Percentiles rank a stretch among this genome's conserved stretches.
Conservation (phyloP, 2,888 invertebrate genomes). For the Xylota segnis region DNA sequence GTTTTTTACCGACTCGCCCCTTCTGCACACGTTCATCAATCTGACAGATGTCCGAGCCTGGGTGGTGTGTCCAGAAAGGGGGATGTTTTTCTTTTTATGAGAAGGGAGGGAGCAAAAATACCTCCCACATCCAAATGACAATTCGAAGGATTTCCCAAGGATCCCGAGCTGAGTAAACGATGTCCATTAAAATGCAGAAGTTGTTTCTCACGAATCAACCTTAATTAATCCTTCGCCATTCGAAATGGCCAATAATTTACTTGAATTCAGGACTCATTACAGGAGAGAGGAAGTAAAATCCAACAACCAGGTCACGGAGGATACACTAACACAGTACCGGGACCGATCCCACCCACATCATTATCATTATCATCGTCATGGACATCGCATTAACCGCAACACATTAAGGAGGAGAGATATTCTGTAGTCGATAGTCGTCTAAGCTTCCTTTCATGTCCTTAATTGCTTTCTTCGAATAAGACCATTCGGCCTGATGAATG, state of each 20-base stretch:
- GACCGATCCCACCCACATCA: slow-evolving; percentile 73
- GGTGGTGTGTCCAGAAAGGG: slow-evolving; percentile 13
- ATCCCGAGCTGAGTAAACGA: slow-evolving; percentile 58
- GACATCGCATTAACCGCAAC: slow-evolving; percentile 75
- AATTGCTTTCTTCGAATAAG: slow-evolving; percentile 82
- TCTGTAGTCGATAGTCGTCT: slow-evolving; percentile 77
- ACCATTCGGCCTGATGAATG: slow-evolving; percentile 74
- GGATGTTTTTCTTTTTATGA: background rate
- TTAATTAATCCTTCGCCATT: slow-evolving; percentile 80
- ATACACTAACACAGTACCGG: slow-evolving; percentile 39
- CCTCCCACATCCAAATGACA: slow-evolving; percentile 70
- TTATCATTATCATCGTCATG: slow-evolving; percentile 75
- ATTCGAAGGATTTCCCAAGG: slow-evolving; percentile 54
- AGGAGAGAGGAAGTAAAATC: slow-evolving; percentile 57
- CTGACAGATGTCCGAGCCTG: slow-evolving; percentile 48
- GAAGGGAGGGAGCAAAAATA: slow-evolving; percentile 4
- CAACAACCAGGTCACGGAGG: slow-evolving; percentile 74
- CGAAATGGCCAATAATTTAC: slow-evolving; percentile 79
- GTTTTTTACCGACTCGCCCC: slow-evolving; percentile 36
- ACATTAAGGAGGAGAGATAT: slow-evolving; percentile 64
- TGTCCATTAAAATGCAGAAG: slow-evolving; percentile 80
- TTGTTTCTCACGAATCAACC: slow-evolving; percentile 78
- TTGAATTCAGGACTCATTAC: slow-evolving; percentile 75
- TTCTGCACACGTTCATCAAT: slow-evolving; percentile 59
- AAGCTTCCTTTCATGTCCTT: slow-evolving; percentile 84